Evolutionary conservation across 2,797 vertebrate species (phyloP), one percentile per base, ranked within the genome.

Genomic region (Sebastes wilsoni): DNA sequence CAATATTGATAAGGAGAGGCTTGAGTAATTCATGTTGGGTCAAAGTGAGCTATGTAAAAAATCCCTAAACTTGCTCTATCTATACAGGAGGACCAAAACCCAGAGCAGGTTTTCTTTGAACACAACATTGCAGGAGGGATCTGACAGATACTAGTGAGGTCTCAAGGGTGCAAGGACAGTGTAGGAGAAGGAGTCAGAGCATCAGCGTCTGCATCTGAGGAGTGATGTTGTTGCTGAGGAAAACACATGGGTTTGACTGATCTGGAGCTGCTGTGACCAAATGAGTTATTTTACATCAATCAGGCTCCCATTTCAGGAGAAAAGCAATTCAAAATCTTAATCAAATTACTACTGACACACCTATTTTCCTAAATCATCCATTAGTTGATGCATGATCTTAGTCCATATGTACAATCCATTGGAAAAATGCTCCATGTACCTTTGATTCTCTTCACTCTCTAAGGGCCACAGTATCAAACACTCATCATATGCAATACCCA

Each of bases 291-390:
- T 61, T 32, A 11, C 18, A 32, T 61, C 59, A 12, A 18, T 27
- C 55, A 9, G 14, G 58, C 2, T 0, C 18, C 28, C 16, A 20
- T 32, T 61, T 36, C 32, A 64, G 36, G 61, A 62, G 56, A 68
- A 72, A 70, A 82, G 68, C 56, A 67, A 75, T 68, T 65, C 71
- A 76, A 4, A 64, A 25, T 69, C 52, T 68, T 4, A 71, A 10
- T 42, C 9, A 42, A 58, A 66, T 18, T 5, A 49, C 8, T 22
- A 32, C 1, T 25, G 2, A 34, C 13, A 34, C 8, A 66, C 23
- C 1, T 0, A 5, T 38, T 20, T 25, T 4, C 10, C 28, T 16
- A 34, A 58, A 16, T 23, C 14, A 13, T 1, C 12, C 1, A 4
- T 18, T 8, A 9, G 11, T 11, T 4, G 12, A 27, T 58, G 18